These are phyloP conservation scores for Chymomyza amoena DNA, from an alignment of 2,888 invertebrate genomes.

Conservation along the genomic window DNA sequence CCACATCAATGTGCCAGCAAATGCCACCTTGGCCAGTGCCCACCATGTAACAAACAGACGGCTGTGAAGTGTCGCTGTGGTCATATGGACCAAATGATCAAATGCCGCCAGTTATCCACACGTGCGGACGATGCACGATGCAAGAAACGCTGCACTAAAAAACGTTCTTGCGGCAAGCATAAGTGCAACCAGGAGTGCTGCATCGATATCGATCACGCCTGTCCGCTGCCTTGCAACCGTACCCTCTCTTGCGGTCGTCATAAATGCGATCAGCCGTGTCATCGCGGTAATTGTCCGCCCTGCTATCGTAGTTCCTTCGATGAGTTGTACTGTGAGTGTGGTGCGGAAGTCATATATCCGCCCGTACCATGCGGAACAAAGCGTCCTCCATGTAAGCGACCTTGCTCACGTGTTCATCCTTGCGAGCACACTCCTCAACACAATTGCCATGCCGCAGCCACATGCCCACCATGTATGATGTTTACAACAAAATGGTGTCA, in stretches of 20 bases:
- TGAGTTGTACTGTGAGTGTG: conserved; percentile 95
- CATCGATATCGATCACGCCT: conserved; percentile 91
- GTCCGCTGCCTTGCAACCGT: conserved; percentile 89
- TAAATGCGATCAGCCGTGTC: conserved; percentile 93
- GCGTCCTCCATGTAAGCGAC: conserved; percentile 88
- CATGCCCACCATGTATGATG: conserved; percentile 91
- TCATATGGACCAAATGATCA: conserved; percentile 88
- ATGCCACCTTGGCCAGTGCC: conserved; percentile 87
- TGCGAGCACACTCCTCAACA: conserved; percentile 92
- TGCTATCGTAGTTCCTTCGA: conserved; percentile 90
- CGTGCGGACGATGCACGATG: conserved; percentile 89
- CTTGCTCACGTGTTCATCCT: conserved; percentile 86
- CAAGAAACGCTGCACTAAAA: conserved; percentile 94
- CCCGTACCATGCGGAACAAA: conserved; percentile 95
- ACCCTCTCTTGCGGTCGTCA: conserved; percentile 92
- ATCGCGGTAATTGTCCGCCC: conserved; percentile 89
- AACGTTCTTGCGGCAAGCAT: conserved; percentile 91
- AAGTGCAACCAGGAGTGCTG: conserved; percentile 95
- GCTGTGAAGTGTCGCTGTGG: conserved; percentile 91
- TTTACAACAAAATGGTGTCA: conserved; percentile 92
- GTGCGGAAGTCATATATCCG: conserved; percentile 90
- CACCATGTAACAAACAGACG: conserved; percentile 87
- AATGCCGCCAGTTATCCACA: conserved; percentile 85
- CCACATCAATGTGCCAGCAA: conserved; percentile 83
- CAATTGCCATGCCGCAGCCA: conserved; percentile 86